Evolutionary conservation across 2,888 invertebrate species (phyloP), one percentile per base, ranked within the genome.

Genomic region (Phalera bucephala): DNA sequence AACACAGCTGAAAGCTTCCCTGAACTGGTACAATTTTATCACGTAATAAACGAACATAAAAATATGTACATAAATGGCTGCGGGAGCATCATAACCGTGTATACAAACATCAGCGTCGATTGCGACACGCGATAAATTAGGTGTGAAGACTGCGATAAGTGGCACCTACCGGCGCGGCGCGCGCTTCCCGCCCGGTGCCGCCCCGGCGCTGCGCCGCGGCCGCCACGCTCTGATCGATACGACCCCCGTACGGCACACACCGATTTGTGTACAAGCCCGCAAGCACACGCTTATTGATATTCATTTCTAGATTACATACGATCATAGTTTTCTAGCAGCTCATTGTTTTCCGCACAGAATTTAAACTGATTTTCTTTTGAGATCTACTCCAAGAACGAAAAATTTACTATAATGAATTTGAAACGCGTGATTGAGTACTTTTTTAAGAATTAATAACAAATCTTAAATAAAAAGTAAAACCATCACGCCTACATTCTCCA

Each of bases 71-170:
- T 52, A 63, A 62, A 58, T 43, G 58, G 54, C 46, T 51, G 42
- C 46, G 42, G 53, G n/a, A 42, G 67, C 63, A 62, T 68, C 69
- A 60, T 66, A 65, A 59, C 58, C 49, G 52, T 64, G 68, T 69
- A 64, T 67, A 73, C 69, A 72, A 74, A 71, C 72, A 72, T 50
- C 64, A 68, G 57, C 60, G 65, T 58, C 69, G 79, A 82, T 80
- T 70, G 77, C 76, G 73, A 67, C 74, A 70, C 74, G 81, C 84
- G 82, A 82, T 84, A 85, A 86, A 85, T 86, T 81, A 80, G 79
- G 83, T 80, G 85, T 78, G 80, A 82, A 85, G 84, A 84, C 76
- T 71, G 75, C 76, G 80, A 78, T 82, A 83, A 86, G 80, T 82
- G 80, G 80, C 71, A 70, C 69, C 62, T 63, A 61, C 56, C 64